Evolutionary conservation across 2,888 invertebrate species (phyloP).

Genomic region (Aleiodes leptofemur): DNA sequence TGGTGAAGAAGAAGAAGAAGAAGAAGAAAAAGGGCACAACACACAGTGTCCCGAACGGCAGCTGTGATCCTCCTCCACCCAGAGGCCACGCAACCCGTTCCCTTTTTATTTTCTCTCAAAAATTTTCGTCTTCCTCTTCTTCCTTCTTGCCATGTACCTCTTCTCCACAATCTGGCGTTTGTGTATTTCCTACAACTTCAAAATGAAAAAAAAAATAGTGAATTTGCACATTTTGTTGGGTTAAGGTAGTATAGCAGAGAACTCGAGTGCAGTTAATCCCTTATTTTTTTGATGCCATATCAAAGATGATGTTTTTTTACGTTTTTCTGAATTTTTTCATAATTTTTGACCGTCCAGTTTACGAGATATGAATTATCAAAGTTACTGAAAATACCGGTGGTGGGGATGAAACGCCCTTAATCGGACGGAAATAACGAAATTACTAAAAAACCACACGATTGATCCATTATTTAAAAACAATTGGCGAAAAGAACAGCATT

Average conservation of each 20-base stretch:
- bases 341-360: not conserved
- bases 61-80: conserved; percentile 56
- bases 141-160: conserved; percentile 28
- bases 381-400: too few relatives aligned
- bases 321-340: not conserved
- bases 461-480: too few relatives aligned
- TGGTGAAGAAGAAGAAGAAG: not conserved
- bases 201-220: conserved; percentile 4
- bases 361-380: too few relatives aligned
- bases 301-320: too few relatives aligned
- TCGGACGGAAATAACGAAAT: too few relatives aligned
- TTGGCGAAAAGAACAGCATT: too few relatives aligned
- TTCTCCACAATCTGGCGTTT: conserved; percentile 40
- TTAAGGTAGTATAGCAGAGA: too few relatives aligned
- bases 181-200: not conserved
- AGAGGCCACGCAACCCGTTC: conserved; percentile 54
- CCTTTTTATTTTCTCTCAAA: conserved; percentile 22
- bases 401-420: too few relatives aligned
- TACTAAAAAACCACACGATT: too few relatives aligned
- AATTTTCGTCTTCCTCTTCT: conserved; percentile 41
- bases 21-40: conserved; percentile 38
- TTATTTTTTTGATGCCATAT: too few relatives aligned
- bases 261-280: too few relatives aligned
- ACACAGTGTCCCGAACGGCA: conserved; percentile 55
- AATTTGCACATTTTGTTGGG: not conserved